These are phyloP conservation scores for Plumapathes pennacea DNA, from an alignment of 92 coral and sea anemone species.

Conservation along the genomic window DNA sequence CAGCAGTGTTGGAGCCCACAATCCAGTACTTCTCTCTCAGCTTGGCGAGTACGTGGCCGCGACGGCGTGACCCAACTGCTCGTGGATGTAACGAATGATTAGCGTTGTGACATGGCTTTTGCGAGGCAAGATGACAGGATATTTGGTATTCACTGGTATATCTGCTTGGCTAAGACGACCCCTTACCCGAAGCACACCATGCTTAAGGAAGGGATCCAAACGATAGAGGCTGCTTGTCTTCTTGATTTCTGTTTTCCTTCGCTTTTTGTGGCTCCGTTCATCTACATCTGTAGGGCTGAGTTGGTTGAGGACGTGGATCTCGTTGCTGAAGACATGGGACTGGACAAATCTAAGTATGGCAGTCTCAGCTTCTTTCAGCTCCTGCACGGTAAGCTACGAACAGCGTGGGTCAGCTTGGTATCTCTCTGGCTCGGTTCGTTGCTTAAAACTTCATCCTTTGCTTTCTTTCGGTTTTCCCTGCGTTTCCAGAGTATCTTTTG, in stretches of 20 bases:
- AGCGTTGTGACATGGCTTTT: slow-evolving; percentile 51
- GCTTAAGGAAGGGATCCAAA: slow-evolving; percentile 52
- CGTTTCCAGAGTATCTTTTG: slow-evolving; percentile 12
- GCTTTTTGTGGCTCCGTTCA: slow-evolving; percentile 11
- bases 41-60: slow-evolving; percentile 54
- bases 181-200: slow-evolving; percentile 57
- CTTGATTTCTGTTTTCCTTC: slow-evolving; percentile 29
- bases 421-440: neutral
- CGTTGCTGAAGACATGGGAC: slow-evolving; percentile 43
- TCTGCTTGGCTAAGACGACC: slow-evolving; percentile 68
- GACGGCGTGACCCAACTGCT: slow-evolving; percentile 52
- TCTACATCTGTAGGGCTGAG: slow-evolving; percentile 18
- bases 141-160: slow-evolving; percentile 42
- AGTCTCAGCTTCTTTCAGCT: slow-evolving; percentile 45
- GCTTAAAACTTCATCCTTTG: neutral
- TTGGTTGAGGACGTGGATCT: slow-evolving; percentile 23
- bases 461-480: neutral
- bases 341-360: slow-evolving; percentile 49
- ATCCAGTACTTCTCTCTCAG: slow-evolving; percentile 64
- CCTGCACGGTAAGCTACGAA: slow-evolving; percentile 39
- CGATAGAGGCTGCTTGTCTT: slow-evolving; percentile 42
- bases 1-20: slow-evolving; percentile 36
- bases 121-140: slow-evolving; percentile 55
- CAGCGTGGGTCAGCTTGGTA: neutral
- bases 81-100: slow-evolving; percentile 35